Evolutionary conservation across 2,113 vertebrate genomes (phyloP), one percentile per base, ranked within the genome.

Genomic region (Gambusia holbrooki): DNA sequence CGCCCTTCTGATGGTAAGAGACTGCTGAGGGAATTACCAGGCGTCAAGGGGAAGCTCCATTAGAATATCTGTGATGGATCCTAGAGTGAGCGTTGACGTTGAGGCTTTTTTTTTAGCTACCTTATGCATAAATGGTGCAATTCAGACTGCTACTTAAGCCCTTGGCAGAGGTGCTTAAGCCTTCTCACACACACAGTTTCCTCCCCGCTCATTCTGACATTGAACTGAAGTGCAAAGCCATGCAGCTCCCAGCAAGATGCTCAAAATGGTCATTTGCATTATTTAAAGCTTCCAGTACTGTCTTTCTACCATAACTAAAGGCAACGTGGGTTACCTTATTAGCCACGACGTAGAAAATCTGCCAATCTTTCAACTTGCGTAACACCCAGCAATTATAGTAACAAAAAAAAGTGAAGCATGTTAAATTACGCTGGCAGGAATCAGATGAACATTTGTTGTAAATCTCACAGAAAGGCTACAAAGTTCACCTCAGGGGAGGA

Each of bases 101-200:
- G 40, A 81, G 65, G 62, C 64, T 68, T 73, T 62, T 71, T 58
- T 84, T 83, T 81, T 19, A 64, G 73, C 65, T 69, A 83, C 76
- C 82, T 83, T 84, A 68, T 89, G 86, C 88, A 88, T 91, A 91
- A 91, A 89, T 81, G 86, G 76, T 89, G 79, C 84, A 82, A 88
- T 89, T 87, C 81, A 84, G 81, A 71, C 78, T 69, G 74, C 88
- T 84, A 79, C 81, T 91, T 87, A 88, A 91, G 80, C 84, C 84
- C 81, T 76, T 71, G 5, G 66, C 77, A 48, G 89, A 82, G 87
- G 82, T 79, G 82, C 87, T 89, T 89, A 86, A 89, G 82, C 83
- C 84, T 76, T 48, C 80, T 66, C 87, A 71, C 77, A 4, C 83
- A 60, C 84, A 71, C 85, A 71, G 65, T 83, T 84, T 83, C 76